Evolutionary conservation across 2,888 invertebrate genomes (phyloP), one percentile per base, ranked within the genome.

Genomic region (Bhutanitis thaidina): DNA sequence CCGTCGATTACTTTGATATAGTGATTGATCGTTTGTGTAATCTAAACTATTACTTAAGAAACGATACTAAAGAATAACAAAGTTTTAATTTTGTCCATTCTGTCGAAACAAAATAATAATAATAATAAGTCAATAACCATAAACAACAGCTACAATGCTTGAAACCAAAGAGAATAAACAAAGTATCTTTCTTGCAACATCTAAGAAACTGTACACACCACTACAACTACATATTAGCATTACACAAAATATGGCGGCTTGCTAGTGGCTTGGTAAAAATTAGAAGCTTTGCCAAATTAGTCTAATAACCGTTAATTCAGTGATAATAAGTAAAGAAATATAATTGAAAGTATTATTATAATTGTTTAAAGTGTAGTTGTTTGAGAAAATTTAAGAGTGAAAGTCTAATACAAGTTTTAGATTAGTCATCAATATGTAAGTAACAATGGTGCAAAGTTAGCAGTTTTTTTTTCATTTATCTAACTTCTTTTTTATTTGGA

Each of bases 191-290:
- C 20, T 20, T 20, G 20, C 20, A 20, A 20, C 20, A 20, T 20
- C 20, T n/a, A n/a, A n/a, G 20, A 20, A 20, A 43, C 43, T 45
- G 20, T n/a, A n/a, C n/a, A n/a, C n/a, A n/a, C n/a, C n/a, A n/a
- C n/a, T n/a, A n/a, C n/a, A n/a, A n/a, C n/a, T n/a, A n/a, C n/a
- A n/a, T n/a, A n/a, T n/a, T n/a, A n/a, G n/a, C n/a, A n/a, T n/a
- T 52, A 43, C 7, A 48, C 43, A 45, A 50, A 59, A 54, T n/a
- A 62, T 62, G 62, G 61, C 61, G 59, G 58, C 55, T 49, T 43
- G 30, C 32, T 54, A 55, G 55, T 43, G 49, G 35, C 49, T 52
- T 49, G 35, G 35, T 52, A 43, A 29, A 43, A 39, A 44, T 55
- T 13, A 30, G 27, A 59, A 57, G 58, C 50, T 40, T 49, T 41